These are phyloP conservation scores for Drosophila basisetae DNA, from an alignment of 2,888 invertebrate species.

Conservation along the genomic window DNA sequence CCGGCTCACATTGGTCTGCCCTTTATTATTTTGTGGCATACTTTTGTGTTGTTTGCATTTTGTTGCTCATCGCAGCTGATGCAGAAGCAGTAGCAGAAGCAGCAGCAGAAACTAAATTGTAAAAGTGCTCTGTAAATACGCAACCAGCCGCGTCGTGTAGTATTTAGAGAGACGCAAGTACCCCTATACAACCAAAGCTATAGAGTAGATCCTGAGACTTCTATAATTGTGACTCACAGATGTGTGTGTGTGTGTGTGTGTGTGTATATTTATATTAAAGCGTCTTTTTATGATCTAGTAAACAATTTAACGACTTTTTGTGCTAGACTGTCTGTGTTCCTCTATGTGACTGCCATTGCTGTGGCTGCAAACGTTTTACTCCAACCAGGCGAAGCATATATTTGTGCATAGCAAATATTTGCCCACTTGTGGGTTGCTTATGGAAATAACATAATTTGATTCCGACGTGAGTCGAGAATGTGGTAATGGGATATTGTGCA, in stretches of 20 bases:
- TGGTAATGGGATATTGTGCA: slow-evolving; percentile 58
- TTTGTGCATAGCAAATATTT: slow-evolving; percentile 73
- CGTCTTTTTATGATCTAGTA: slow-evolving; percentile 80
- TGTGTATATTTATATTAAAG: slow-evolving; percentile 33
- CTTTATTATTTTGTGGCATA: slow-evolving; percentile 48
- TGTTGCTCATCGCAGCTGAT: slow-evolving; percentile 39
- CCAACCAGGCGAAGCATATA: slow-evolving; percentile 62
- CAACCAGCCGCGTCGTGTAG: slow-evolving; percentile 61
- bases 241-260: slow-evolving; percentile 14
- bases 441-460: slow-evolving; percentile 78
- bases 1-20: not conserved
- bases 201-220: slow-evolving; percentile 9
- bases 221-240: slow-evolving; percentile 46
- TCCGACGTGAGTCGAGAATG: slow-evolving; percentile 33
- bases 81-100: slow-evolving; percentile 20
- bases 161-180: slow-evolving; percentile 58
- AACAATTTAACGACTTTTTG: slow-evolving; percentile 78
- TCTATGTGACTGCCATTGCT: slow-evolving; percentile 26
- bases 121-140: slow-evolving; percentile 77
- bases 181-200: not conserved
- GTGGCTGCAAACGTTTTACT: slow-evolving; percentile 41
- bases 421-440: slow-evolving; percentile 71
- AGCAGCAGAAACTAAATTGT: slow-evolving; percentile 26
- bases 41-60: slow-evolving; percentile 63
- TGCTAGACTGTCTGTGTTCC: slow-evolving; percentile 1